These are phyloP conservation scores for Agelaius tricolor DNA, from an alignment of 2,113 vertebrate genomes.

Conservation along the genomic window DNA sequence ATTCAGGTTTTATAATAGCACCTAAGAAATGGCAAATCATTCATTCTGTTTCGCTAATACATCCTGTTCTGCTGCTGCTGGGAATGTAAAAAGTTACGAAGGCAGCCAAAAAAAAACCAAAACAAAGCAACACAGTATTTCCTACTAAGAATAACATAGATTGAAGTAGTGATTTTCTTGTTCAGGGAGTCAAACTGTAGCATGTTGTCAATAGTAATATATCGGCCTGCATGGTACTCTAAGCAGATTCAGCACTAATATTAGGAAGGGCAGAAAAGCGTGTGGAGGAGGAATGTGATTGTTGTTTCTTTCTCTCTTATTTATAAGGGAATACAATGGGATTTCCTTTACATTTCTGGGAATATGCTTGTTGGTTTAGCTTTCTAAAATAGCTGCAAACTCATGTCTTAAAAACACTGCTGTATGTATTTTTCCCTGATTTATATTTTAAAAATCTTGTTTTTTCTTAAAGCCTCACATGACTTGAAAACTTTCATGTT, in stretches of 20 bases:
- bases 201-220: constrained; percentile 53
- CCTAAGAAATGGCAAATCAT: constrained; percentile 31
- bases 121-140: neutral
- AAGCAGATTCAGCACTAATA: neutral
- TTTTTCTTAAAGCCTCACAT: neutral
- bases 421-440: neutral
- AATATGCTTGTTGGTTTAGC: neutral
- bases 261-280: neutral
- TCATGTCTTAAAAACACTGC: neutral
- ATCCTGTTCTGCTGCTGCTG: constrained; percentile 22
- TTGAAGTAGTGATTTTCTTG: constrained; percentile 58
- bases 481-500: neutral
- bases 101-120: neutral
- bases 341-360: neutral
- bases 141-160: constrained; percentile 36
- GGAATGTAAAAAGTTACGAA: constrained; percentile 39
- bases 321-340: neutral
- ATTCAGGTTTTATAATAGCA: constrained; percentile 32
- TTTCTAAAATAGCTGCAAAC: neutral
- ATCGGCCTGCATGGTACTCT: neutral
- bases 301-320: neutral
- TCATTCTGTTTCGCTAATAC: constrained; percentile 35
- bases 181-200: constrained; percentile 17
- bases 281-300: neutral
- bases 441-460: neutral